Conservation (phyloP, 2,888 invertebrate species). For the Sympetrum striolatum region DNA sequence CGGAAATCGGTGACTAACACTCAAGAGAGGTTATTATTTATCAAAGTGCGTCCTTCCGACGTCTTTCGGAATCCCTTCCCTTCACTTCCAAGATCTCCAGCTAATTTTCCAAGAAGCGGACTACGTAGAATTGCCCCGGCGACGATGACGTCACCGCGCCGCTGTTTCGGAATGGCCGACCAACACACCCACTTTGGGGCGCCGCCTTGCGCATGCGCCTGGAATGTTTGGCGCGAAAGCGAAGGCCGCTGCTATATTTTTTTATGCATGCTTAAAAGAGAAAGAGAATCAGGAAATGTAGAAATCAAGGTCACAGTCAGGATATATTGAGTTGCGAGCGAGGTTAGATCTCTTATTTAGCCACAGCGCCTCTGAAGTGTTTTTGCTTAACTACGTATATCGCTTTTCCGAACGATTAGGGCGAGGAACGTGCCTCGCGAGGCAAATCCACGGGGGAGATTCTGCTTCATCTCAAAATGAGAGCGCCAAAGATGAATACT, state of each 20-base stretch:
- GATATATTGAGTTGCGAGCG: neutral
- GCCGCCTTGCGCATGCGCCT: neutral
- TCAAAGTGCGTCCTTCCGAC: neutral
- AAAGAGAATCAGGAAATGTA: slow-evolving; percentile 5
- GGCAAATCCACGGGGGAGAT: no score
- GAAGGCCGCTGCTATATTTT: neutral
- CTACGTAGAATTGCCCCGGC: neutral
- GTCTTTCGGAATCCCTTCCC: neutral
- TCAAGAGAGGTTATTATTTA: neutral
- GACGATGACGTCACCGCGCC: neutral
- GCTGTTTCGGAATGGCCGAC: slow-evolving; percentile 31
- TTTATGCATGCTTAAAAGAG: neutral
- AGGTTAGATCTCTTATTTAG: neutral
- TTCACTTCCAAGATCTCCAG: neutral
- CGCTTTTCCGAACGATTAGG: no score
- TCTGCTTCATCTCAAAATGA: no score
- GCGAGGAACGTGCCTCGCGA: no score
- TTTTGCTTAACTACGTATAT: no score
- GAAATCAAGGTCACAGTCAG: slow-evolving; percentile 4
- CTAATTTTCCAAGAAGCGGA: neutral
- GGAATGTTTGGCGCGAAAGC: slow-evolving; percentile 1
- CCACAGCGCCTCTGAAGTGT: neutral
- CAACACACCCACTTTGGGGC: neutral
- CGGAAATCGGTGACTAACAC: neutral
- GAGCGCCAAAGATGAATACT: no score